phyloP scores from a whole-genome alignment of 2,113 vertebrate genomes.

The Carassius carassius region DNA sequence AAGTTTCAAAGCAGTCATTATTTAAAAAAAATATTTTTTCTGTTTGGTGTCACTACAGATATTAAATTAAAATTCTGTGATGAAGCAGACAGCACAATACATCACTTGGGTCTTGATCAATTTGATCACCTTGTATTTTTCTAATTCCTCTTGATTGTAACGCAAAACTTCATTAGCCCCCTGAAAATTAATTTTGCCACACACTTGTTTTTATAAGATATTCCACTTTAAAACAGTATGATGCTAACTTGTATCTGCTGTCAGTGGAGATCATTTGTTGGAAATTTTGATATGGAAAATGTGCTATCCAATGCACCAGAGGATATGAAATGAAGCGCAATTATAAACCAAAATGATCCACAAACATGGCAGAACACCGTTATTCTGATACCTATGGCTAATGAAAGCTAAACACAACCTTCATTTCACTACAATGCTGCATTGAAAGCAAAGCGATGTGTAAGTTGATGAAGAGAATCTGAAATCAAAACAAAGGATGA shows the following conservation, averaged over 20 bases:
- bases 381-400: neutral
- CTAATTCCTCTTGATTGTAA: neutral
- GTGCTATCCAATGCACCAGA: neutral
- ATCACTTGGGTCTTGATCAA: too few relatives aligned
- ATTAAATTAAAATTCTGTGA: neutral
- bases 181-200: neutral
- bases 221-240: neutral
- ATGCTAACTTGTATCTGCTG: too few relatives aligned
- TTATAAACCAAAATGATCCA: neutral
- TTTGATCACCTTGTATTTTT: neutral
- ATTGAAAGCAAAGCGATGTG: constrained; percentile 27
- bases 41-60: neutral
- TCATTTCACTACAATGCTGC: neutral
- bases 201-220: neutral
- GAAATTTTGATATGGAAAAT: neutral
- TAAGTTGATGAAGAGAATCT: constrained; percentile 22
- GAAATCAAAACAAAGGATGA: constrained; percentile 58
- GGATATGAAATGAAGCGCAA: neutral
- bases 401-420: constrained; percentile 10
- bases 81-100: neutral
- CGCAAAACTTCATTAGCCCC: neutral
- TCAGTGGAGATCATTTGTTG: neutral
- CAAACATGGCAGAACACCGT: neutral
- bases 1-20: too few relatives aligned
- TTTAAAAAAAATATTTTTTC: too few relatives aligned